Conservation (phyloP, 2,888 invertebrate genomes). For the Steinernema scapterisci region DNA sequence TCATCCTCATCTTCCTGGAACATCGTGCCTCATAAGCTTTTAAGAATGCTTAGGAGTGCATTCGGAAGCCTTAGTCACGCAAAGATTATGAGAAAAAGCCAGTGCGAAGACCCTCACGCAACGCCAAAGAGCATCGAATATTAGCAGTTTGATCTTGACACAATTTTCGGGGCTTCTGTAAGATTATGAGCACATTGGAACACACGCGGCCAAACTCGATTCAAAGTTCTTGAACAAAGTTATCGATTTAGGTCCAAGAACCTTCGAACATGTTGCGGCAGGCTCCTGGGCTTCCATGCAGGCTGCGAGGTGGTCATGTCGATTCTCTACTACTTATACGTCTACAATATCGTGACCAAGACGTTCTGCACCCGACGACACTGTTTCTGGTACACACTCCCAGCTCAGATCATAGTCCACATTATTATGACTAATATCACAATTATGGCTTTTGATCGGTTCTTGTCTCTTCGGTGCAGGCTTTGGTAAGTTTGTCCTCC, state of each 20-base stretch:
- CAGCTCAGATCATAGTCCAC: neutral
- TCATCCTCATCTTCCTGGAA: too few species aligned
- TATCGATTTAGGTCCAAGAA: neutral
- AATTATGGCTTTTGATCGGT: neutral
- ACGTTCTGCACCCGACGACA: neutral
- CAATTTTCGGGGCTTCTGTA: too few species aligned
- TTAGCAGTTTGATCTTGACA: too few species aligned
- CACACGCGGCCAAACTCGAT: too few species aligned
- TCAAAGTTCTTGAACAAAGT: too few species aligned
- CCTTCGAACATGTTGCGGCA: conserved; percentile 5
- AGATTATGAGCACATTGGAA: neutral
- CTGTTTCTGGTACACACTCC: conserved; percentile 20
- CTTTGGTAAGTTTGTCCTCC: too few species aligned
- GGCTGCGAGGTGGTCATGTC: conserved; percentile 4
- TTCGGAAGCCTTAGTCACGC: too few species aligned
- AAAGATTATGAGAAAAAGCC: too few species aligned
- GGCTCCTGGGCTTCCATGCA: neutral
- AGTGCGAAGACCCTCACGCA: too few species aligned
- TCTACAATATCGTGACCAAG: neutral
- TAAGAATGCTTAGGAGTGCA: too few species aligned
- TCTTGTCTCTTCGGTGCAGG: neutral
- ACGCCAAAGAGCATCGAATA: too few species aligned
- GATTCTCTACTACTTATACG: conserved; percentile 6
- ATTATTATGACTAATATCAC: neutral
- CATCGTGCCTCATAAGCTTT: too few species aligned